Conservation (phyloP, 2,113 vertebrate genomes). For the Azemiops feae region DNA sequence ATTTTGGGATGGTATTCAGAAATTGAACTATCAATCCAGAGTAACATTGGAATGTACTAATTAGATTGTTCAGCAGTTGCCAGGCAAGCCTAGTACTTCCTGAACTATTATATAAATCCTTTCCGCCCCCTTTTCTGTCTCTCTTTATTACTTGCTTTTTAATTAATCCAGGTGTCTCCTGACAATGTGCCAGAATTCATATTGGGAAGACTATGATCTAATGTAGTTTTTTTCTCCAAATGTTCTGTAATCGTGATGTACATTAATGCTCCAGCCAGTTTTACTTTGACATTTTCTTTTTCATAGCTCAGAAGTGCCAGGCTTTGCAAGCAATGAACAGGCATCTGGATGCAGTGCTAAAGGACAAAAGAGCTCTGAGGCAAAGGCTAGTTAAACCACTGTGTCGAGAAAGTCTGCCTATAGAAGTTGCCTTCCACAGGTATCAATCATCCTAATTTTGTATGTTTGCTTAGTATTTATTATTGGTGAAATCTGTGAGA, state of each 20-base stretch:
- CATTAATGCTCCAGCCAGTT: not conserved
- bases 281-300: not conserved
- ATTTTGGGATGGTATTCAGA: not conserved
- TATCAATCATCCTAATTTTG: conserved; percentile 46
- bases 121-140: not conserved
- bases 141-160: not conserved
- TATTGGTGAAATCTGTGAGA: not conserved
- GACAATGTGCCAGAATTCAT: not conserved
- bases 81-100: not conserved
- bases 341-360: conserved; percentile 84
- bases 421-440: conserved; percentile 85
- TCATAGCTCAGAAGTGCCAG: conserved; percentile 74
- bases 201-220: not conserved
- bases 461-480: not conserved
- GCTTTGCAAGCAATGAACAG: conserved; percentile 78
- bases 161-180: not conserved
- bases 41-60: not conserved
- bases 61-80: not conserved
- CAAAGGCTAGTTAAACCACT: conserved; percentile 80
- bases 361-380: conserved; percentile 76
- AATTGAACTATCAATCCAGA: not conserved
- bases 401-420: conserved; percentile 79
- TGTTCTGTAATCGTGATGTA: not conserved
- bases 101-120: not conserved
- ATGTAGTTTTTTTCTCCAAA: not conserved